These are phyloP conservation scores for Echinometra lucunter DNA, from an alignment of 53 echinoderm and acorn worm genomes.

Conservation along the genomic window DNA sequence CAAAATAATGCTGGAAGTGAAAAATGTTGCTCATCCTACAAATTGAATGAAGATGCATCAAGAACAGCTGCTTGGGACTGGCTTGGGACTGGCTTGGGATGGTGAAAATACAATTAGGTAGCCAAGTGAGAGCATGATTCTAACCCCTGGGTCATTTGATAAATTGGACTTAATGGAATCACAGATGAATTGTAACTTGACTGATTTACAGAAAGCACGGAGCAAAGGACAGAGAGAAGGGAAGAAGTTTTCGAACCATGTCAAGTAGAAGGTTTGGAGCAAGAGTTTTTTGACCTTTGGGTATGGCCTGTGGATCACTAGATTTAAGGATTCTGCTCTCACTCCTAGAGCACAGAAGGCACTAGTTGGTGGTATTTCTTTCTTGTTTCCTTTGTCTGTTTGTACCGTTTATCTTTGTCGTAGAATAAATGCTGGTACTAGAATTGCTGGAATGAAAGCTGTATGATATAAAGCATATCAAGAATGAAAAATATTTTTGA, in stretches of 20 bases:
- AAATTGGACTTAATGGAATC: constrained; percentile 44
- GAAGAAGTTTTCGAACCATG: neutral
- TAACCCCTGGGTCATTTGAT: neutral
- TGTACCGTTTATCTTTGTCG: too few species aligned
- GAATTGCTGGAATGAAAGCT: too few species aligned
- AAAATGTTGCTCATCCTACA: neutral
- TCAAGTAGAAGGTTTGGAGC: neutral
- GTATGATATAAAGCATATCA: too few species aligned
- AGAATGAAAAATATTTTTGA: too few species aligned
- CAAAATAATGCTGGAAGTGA: constrained; percentile 24
- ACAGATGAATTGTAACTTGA: constrained; percentile 1
- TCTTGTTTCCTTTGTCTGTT: too few species aligned
- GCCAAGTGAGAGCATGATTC: neutral
- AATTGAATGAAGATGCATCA: neutral
- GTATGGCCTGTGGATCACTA: neutral
- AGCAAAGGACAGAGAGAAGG: neutral
- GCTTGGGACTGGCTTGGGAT: too few species aligned
- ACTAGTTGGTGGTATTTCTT: too few species aligned
- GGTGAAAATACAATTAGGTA: constrained; percentile 30
- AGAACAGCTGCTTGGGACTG: constrained; percentile 32
- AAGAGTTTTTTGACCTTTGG: too few species aligned
- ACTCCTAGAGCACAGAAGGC: too few species aligned
- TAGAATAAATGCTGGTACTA: too few species aligned
- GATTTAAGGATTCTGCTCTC: neutral
- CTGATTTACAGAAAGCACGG: constrained; percentile 17